Evolutionary conservation across 2,888 invertebrate species (phyloP).

Genomic region (Melinaea marsaeus): DNA sequence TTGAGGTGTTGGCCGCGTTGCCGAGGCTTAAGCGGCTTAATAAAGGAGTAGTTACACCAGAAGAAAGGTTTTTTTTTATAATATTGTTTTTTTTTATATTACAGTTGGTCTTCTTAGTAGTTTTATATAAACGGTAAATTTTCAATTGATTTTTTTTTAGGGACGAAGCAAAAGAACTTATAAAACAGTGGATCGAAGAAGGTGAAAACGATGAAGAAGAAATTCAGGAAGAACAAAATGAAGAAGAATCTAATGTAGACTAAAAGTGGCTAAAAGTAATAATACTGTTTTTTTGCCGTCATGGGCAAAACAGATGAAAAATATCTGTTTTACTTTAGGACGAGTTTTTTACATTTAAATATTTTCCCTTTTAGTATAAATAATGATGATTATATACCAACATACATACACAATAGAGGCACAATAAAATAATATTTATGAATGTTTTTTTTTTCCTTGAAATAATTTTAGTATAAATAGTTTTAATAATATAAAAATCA

Average conservation of each 20-base stretch:
- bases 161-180: conserved; percentile 57
- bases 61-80: conserved; percentile 57
- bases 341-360: too few relatives aligned
- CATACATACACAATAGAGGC: too few relatives aligned
- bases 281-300: background rate
- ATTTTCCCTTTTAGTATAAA: too few relatives aligned
- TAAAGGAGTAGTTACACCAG: conserved; percentile 66
- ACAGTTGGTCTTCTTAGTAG: background rate
- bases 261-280: conserved; percentile 13
- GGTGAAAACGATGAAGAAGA: conserved; percentile 60
- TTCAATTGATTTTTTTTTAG: conserved; percentile 36
- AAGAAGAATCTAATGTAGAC: conserved; percentile 40
- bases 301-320: background rate
- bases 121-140: background rate
- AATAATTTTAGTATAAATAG: too few relatives aligned
- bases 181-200: conserved; percentile 62
- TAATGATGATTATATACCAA: too few relatives aligned
- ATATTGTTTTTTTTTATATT: conserved; percentile 24
- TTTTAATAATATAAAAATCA: too few relatives aligned
- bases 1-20: conserved; percentile 70
- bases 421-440: too few relatives aligned
- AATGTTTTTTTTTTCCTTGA: too few relatives aligned
- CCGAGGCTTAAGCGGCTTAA: conserved; percentile 76
- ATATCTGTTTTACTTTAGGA: background rate
- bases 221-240: conserved; percentile 45